Evolutionary conservation across 1,140 invertebrate genomes (phyloP).

Genomic region (Colletes latitarsis): DNA sequence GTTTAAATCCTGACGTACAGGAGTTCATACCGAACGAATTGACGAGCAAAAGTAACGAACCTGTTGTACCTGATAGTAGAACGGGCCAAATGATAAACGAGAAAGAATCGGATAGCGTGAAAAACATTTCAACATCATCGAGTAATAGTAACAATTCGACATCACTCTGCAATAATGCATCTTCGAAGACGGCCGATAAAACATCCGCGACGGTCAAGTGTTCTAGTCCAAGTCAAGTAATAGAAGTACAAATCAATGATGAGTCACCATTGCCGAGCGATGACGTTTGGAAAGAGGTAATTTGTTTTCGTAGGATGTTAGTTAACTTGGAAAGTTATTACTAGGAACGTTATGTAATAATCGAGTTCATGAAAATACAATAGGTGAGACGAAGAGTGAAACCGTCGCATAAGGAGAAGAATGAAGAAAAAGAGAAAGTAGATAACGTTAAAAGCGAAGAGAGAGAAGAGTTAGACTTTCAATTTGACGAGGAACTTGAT

Average conservation of each 20-base stretch:
- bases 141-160: not conserved
- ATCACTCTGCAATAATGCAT: constrained; percentile 7
- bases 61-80: constrained; percentile 6
- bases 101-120: constrained; percentile 21
- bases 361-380: constrained; percentile 27
- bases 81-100: constrained; percentile 24
- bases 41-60: constrained; percentile 21
- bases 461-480: constrained; percentile 96
- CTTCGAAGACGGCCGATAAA: not conserved
- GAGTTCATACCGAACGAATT: constrained; percentile 87
- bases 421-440: constrained; percentile 74
- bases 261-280: constrained; percentile 63
- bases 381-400: constrained; percentile 82
- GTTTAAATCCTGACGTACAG: constrained; percentile 92
- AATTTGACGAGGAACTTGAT: constrained; percentile 97
- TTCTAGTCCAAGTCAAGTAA: not conserved
- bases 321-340: not conserved
- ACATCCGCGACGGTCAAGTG: not conserved
- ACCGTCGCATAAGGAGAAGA: constrained; percentile 77
- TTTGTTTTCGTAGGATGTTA: not conserved
- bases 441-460: constrained; percentile 80
- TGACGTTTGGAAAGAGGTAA: constrained; percentile 82
- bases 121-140: constrained; percentile 18
- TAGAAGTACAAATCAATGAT: constrained; percentile 34
- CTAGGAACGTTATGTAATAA: constrained; percentile 13